phyloP scores from a whole-genome alignment of 2,888 invertebrate species.

The Brachyopa scutellaris region DNA sequence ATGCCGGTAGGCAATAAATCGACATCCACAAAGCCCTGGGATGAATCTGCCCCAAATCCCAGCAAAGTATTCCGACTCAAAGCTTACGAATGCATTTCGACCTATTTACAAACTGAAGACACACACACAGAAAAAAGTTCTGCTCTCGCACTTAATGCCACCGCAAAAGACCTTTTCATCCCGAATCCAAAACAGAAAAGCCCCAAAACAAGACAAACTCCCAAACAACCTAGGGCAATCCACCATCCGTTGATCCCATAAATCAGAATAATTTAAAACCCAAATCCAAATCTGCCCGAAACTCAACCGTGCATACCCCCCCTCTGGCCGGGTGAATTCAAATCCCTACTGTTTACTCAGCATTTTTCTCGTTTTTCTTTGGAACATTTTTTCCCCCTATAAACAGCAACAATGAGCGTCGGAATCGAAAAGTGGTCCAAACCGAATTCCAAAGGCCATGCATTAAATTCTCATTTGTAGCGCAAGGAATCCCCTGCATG shows the following conservation, averaged over 20 bases:
- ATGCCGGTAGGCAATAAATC: conserved; percentile 63
- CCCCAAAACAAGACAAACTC: background rate
- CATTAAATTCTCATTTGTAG: conserved; percentile 71
- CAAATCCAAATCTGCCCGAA: conserved; percentile 59
- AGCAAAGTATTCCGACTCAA: conserved; percentile 5
- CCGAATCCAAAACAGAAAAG: conserved; percentile 34
- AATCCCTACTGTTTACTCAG: conserved; percentile 17
- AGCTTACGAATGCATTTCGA: conserved; percentile 57
- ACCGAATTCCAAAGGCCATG: conserved; percentile 26
- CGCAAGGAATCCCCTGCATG: conserved; percentile 35
- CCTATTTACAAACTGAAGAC: conserved; percentile 12
- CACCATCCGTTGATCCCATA: conserved; percentile 70
- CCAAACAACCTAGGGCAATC: conserved; percentile 62
- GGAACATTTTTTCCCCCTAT: conserved; percentile 9
- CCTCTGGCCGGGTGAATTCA: background rate
- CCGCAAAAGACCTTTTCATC: conserved; percentile 59
- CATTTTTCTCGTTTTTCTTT: conserved; percentile 15
- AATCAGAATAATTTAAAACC: conserved; percentile 71
- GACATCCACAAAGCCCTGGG: conserved; percentile 47
- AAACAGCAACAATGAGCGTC: conserved; percentile 65
- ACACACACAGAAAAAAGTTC: conserved; percentile 8
- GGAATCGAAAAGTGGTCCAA: conserved; percentile 40
- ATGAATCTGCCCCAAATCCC: too few species aligned
- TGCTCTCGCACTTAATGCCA: conserved; percentile 10
- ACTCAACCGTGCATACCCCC: background rate